These are phyloP conservation scores for Amblyjoppa proteus DNA, from an alignment of 2,888 invertebrate species.

Conservation along the genomic window DNA sequence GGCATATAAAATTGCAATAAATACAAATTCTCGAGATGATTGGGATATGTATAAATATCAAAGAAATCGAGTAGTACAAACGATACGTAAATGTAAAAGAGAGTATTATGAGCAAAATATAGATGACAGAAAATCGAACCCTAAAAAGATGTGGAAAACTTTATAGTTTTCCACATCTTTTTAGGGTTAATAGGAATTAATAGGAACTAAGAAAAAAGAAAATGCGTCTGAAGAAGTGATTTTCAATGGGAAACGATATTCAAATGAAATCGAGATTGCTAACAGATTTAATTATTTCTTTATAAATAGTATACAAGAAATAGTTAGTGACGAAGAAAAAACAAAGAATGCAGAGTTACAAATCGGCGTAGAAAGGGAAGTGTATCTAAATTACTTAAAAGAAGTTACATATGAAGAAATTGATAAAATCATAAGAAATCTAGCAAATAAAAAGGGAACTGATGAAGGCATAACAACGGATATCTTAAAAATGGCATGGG, in stretches of 20 bases:
- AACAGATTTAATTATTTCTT: conserved; percentile 13
- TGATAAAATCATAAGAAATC: conserved; percentile 14
- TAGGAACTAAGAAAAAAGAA: not conserved
- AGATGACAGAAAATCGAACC: too few species aligned
- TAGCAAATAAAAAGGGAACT: conserved; percentile 17
- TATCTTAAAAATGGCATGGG: not conserved
- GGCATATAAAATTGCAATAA: not conserved
- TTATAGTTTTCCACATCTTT: too few species aligned
- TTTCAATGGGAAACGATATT: not conserved
- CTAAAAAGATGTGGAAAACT: not conserved
- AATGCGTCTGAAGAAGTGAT: not conserved
- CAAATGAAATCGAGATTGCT: not conserved
- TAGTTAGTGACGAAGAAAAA: not conserved
- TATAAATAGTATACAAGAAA: conserved; percentile 22
- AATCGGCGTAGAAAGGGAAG: not conserved
- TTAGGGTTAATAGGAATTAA: too few species aligned
- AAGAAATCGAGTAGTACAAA: not conserved
- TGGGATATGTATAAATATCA: not conserved
- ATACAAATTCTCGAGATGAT: not conserved
- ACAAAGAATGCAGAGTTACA: not conserved
- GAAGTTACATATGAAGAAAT: conserved; percentile 7
- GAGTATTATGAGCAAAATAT: too few species aligned
- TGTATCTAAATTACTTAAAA: not conserved
- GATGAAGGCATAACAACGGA: not conserved
- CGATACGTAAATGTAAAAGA: not conserved